Evolutionary conservation across 2,113 vertebrate species (phyloP), one percentile per base, ranked within the genome.

Genomic region (Pollachius pollachius): DNA sequence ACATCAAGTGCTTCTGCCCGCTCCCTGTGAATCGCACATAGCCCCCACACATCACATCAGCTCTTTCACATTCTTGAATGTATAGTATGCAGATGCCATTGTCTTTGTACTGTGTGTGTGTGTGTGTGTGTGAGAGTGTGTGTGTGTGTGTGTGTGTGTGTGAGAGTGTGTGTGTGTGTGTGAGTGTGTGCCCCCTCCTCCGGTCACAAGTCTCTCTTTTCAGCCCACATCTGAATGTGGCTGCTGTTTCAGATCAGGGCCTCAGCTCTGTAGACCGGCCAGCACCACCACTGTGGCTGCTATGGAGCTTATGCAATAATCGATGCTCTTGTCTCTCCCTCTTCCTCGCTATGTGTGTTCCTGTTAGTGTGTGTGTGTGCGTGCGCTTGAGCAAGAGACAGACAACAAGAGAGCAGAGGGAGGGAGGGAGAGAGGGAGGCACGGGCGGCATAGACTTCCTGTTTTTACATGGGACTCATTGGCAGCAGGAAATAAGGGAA

Each of bases 401-500:
- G 41, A 48, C 41, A 48, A 48, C 41, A 9, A 13, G 41, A 48
- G 41, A 48, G 41, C 41, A 15, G 21, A 23, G 60, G 19, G 60
- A 23, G 60, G 9, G 23, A 25, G 21, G 15, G 21, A 25, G 66
- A 71, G 13, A 69, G 80, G 85, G 82, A 87, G 86, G 75, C 73
- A 72, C 65, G 79, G 73, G 75, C 80, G 81, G 60, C 68, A 52
- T 79, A 73, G 63, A 81, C 81, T 87, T 90, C 89, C 86, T 89
- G 85, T 88, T 89, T 86, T 88, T 82, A 78, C 77, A 64, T 74
- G 17, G 66, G 76, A 52, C 72, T 77, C 63, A 79, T 23, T 72
- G 78, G 79, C 82, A 74, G 82, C 89, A 84, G 87, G 89, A 85
- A 78, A 83, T 74, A 80, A 75, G 81, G 73, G 68, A 80, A 81